Base-by-base conservation (phyloP, 2,888 invertebrate species). In the Tridacna crocea region DNA sequence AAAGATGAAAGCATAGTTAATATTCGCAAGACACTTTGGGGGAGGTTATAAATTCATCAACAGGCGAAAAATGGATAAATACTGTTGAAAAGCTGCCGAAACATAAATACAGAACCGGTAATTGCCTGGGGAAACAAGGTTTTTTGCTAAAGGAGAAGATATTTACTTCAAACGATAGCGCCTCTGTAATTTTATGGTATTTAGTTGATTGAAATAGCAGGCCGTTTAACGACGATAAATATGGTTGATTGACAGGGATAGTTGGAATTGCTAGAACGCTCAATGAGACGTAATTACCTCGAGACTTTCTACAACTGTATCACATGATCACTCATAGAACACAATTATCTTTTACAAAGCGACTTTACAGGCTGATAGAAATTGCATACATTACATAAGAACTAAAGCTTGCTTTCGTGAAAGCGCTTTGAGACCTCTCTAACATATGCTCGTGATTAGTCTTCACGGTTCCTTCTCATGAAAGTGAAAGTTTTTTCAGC, bases 1-100 rank as follows among this genome's bases (percentile, higher is more conserved):
- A 68, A 70, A 79, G 85, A 85, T 85, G 85, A 85, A 85, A 85
- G 85, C 85, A 85, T 85, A 82, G 82, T 85, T 82, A 82, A 70
- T 78, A 65, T 70, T 75, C 73, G 48, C 61, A 77, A 80, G 82
- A 82, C 80, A 78, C 78, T 78, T 78, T 80, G 75, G 76, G 36
- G 78, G 78, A 75, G 76, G 79, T 79, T 79, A 85, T 82, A 85
- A 79, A 85, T 82, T 78, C 80, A 85, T 82, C 85, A 85, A 73
- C 85, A 78, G 72, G 73, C 68, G 47, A 85, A 80, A 84, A 82
- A 78, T 76, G 82, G 82, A 76, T 85, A 85, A 85, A 80, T 72
- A 80, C 82, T 76, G 85, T 72, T 82, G 85, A 85, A 85, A 85
- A 78, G 77, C 82, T 75, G 80, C 75, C 85, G 85, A 84, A 82